Base-by-base conservation (phyloP, 1,140 invertebrate genomes). In the Dinoponera quadriceps region DNA sequence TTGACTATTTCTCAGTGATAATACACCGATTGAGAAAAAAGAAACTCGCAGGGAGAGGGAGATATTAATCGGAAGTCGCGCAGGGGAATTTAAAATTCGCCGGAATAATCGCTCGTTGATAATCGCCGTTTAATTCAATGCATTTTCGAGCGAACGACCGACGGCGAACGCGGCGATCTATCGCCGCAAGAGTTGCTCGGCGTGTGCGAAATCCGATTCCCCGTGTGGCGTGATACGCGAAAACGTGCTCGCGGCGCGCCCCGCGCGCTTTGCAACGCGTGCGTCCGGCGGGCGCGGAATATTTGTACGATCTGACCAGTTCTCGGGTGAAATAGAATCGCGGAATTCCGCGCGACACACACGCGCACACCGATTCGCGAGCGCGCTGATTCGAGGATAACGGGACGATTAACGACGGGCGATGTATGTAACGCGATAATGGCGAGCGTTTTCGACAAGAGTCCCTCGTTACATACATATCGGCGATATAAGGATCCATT, bases 171-270 rank as follows among this genome's bases (percentile, higher is more conserved):
- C n/a, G n/a, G 18, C 18, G 20, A 13, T 9, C 29, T 49, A 69
- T 27, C 55, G 75, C 33, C 65, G 69, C n/a, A n/a, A n/a, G n/a
- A 69, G 51, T 68, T 75, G 73, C 69, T 66, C 69, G 59, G 51
- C 44, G 11, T 49, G 63, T 33, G 49, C 38, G 86, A 88, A 88
- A 89, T 84, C 38, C 7, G 84, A 89, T 59, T 84, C 84, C 71
- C n/a, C 48, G 48, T 78, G 74, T 88, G 74, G 74, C 54, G 44
- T 63, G 80, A 85, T 88, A 60, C 48, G 63, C 77, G 80, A 33
- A 65, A 88, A 83, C 25, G 77, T 44, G 78, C 62, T 83, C 62
- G 73, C 48, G n/a, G 18, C 65, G 51, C 72, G 25, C 22, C 18
- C 68, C 13, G 20, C 54, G 48, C 62, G 63, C 54, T 29, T 27